phyloP scores from a whole-genome alignment of 2,797 vertebrate genomes.

The Pseudomugil tenellus region DNA sequence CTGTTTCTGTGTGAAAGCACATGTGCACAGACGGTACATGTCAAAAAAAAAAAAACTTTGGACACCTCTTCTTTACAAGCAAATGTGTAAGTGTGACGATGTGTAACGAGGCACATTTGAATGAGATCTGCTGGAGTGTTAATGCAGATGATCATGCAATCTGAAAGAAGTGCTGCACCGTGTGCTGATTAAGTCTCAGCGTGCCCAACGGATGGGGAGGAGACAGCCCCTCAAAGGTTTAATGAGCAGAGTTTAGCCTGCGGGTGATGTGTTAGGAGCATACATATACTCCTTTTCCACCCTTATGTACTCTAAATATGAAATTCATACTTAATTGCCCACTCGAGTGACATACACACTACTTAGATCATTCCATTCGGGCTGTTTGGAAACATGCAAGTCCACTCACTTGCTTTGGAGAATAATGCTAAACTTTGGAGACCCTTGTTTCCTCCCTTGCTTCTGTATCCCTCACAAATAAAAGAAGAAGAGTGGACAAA shows the following conservation, averaged over 20 bases:
- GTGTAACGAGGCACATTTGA: slow-evolving; percentile 10
- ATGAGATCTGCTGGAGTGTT: slow-evolving; percentile 32
- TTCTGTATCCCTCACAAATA: slow-evolving; percentile 53
- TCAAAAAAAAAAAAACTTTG: background rate
- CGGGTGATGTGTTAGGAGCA: slow-evolving; percentile 60
- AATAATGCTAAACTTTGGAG: no score
- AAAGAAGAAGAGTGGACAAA: slow-evolving; percentile 41
- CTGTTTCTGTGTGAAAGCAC: slow-evolving; percentile 34
- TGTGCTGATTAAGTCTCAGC: slow-evolving; percentile 51
- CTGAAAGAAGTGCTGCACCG: slow-evolving; percentile 28
- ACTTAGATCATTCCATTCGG: slow-evolving; percentile 51
- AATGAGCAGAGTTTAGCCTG: slow-evolving; percentile 68
- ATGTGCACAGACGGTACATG: background rate
- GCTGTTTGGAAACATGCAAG: slow-evolving; percentile 48
- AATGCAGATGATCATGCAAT: slow-evolving; percentile 48
- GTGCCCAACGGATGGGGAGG: slow-evolving; percentile 34
- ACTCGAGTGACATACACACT: slow-evolving; percentile 35
- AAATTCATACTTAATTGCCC: slow-evolving; percentile 52
- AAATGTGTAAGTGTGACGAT: background rate
- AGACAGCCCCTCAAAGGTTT: slow-evolving; percentile 57
- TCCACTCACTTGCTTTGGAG: slow-evolving; percentile 42
- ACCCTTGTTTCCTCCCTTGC: no score
- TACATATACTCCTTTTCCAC: slow-evolving; percentile 27
- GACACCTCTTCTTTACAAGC: background rate
- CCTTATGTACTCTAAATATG: slow-evolving; percentile 33